Evolutionary conservation across 2,113 vertebrate species (phyloP), one percentile per base, ranked within the genome.

Genomic region (Scopus umbretta): DNA sequence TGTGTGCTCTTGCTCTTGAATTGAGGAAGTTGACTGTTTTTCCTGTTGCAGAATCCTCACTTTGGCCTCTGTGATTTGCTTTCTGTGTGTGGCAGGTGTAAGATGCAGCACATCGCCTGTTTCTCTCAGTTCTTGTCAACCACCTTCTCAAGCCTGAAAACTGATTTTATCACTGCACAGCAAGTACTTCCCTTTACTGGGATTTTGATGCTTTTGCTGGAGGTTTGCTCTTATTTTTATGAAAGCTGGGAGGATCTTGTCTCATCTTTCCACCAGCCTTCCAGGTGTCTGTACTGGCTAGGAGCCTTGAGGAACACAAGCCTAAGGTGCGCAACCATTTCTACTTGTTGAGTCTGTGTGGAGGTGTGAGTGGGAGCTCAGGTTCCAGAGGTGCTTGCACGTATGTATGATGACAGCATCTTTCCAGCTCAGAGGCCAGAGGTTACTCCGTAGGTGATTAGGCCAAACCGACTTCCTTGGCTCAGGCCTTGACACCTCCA

Each of bases 381-480:
- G 6, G 43, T 58, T 90, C 45, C 22, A 49, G 75, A 58, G 49
- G 36, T 67, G n/a, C 72, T 89, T 42, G 61, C 29, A 55, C 29
- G 26, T 1, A 5, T 19, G 20, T 40, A 2, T 82, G 53, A n/a
- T 0, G 0, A n/a, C 65, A 84, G 27, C 40, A 42, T 70, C 53
- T 47, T 75, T 34, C 55, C 49, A 55, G 11, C 67, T 75, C 0
- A 0, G 47, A 50, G 18, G 25, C 10, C 70, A 84, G 43, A 47
- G 55, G 61, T 80, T 90, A 47, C 16, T 74, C 52, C n/a, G 22
- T 20, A 45, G 49, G 58, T 38, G 52, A 53, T 88, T 2, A 84
- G 42, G 43, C 52, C n/a, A 45, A 13, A 40, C 21, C 53, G 66
- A 43, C 70, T 75, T 91, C 21, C 26, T 65, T 85, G 70, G 42